These are phyloP conservation scores for Harpegnathos saltator DNA, from an alignment of 1,140 invertebrate species.

Conservation along the genomic window DNA sequence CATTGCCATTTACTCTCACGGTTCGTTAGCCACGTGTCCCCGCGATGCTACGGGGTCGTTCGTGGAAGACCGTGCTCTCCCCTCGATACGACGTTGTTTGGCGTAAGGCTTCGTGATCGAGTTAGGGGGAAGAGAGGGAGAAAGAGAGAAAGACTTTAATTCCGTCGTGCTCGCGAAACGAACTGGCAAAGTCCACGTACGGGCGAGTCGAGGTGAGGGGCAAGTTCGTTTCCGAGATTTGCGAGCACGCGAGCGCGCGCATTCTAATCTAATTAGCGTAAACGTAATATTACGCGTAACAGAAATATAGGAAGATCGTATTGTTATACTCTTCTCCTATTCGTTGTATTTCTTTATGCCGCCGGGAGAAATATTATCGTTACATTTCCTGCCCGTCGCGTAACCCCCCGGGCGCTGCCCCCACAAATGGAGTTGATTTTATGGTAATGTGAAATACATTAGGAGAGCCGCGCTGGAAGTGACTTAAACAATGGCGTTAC, in stretches of 20 bases:
- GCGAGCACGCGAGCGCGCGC: not conserved
- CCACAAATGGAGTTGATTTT: constrained; percentile 19
- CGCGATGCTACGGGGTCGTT: constrained; percentile 9
- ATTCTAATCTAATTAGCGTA: no score
- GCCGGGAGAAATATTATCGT: constrained; percentile 35
- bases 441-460: constrained; percentile 8
- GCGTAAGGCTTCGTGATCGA: constrained; percentile 24
- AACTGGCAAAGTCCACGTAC: not conserved
- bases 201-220: constrained; percentile 28
- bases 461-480: not conserved
- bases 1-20: constrained; percentile 54
- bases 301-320: constrained; percentile 5
- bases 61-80: constrained; percentile 18
- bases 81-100: constrained; percentile 53
- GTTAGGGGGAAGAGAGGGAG: no score
- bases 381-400: constrained; percentile 32
- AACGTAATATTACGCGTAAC: not conserved
- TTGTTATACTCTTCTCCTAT: constrained; percentile 18
- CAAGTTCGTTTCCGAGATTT: constrained; percentile 4
- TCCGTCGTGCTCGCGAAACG: not conserved
- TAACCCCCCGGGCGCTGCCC: not conserved
- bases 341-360: constrained; percentile 17
- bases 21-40: constrained; percentile 58
- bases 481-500: not conserved
- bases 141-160: constrained; percentile 21